These are phyloP conservation scores for Platalea minor DNA, from an alignment of 2,797 vertebrate species.

Conservation along the genomic window DNA sequence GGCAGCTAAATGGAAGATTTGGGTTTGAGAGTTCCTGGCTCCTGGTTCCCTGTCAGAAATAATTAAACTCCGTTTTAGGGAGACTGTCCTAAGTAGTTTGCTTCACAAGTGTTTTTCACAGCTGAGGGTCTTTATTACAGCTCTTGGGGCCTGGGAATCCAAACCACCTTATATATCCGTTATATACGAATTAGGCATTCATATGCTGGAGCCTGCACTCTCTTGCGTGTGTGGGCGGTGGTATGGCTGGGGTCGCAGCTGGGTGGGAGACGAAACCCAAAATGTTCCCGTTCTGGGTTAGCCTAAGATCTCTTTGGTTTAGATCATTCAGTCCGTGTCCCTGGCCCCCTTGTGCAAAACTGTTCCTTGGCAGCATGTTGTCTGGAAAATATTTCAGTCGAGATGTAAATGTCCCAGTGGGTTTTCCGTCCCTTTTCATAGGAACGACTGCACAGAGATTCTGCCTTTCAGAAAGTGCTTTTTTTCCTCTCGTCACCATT, in stretches of 20 bases:
- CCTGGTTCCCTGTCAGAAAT: constrained; percentile 41
- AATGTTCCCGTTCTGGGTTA: not conserved
- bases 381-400: not conserved
- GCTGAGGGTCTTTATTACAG: not conserved
- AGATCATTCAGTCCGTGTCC: not conserved
- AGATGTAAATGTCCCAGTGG: not conserved
- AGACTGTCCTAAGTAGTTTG: not conserved
- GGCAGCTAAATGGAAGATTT: constrained; percentile 7
- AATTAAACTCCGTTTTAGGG: constrained; percentile 39
- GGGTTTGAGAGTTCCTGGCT: not conserved
- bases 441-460: not conserved
- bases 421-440: not conserved
- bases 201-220: not conserved
- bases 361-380: not conserved
- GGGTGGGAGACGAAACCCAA: not conserved
- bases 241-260: not conserved
- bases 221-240: not conserved
- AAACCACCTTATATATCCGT: not conserved
- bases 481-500: not conserved
- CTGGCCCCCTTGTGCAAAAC: accelerated
- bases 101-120: constrained; percentile 19
- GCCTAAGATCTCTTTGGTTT: not conserved
- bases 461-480: not conserved
- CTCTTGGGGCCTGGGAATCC: not conserved
- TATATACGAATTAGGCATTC: not conserved